These are phyloP conservation scores for Maccullochella peelii DNA, from an alignment of 2,113 vertebrate species.

Conservation along the genomic window DNA sequence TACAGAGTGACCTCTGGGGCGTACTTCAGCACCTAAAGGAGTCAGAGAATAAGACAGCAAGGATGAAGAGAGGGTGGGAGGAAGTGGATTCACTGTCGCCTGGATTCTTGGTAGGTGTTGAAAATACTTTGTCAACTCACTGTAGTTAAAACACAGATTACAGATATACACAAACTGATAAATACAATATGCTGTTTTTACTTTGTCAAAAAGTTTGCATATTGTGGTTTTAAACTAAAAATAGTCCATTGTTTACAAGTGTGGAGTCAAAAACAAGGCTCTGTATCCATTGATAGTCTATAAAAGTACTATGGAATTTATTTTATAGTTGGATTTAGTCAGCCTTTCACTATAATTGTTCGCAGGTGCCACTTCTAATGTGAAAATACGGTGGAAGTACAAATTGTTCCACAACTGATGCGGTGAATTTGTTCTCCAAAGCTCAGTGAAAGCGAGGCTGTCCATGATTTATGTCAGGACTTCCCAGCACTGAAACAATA, in stretches of 20 bases:
- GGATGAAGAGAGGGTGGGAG: slow-evolving; percentile 15
- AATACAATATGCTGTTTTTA: not conserved
- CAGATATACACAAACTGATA: not conserved
- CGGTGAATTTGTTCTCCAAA: slow-evolving; percentile 39
- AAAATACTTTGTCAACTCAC: not conserved
- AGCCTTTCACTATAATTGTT: slow-evolving; percentile 10
- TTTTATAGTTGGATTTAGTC: slow-evolving; percentile 18
- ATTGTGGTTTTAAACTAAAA: not conserved
- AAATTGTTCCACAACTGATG: slow-evolving; percentile 52
- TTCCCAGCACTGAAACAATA: slow-evolving; percentile 52
- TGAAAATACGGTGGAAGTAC: slow-evolving; percentile 39
- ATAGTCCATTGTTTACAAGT: not conserved
- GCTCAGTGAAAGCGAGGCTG: slow-evolving; percentile 24
- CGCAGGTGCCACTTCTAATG: slow-evolving; percentile 6
- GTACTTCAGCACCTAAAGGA: slow-evolving; percentile 92
- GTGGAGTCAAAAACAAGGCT: not conserved
- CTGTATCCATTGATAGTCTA: not conserved
- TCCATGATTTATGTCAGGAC: slow-evolving; percentile 61
- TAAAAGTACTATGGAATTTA: not conserved
- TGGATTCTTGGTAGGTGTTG: not conserved
- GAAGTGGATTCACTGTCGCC: not conserved
- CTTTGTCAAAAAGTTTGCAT: not conserved
- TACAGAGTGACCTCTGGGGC: slow-evolving; percentile 84
- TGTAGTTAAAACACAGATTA: not conserved
- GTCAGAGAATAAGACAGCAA: not conserved